Base-by-base conservation (phyloP, 2,888 invertebrate species). In the Stegophylla sp. region DNA sequence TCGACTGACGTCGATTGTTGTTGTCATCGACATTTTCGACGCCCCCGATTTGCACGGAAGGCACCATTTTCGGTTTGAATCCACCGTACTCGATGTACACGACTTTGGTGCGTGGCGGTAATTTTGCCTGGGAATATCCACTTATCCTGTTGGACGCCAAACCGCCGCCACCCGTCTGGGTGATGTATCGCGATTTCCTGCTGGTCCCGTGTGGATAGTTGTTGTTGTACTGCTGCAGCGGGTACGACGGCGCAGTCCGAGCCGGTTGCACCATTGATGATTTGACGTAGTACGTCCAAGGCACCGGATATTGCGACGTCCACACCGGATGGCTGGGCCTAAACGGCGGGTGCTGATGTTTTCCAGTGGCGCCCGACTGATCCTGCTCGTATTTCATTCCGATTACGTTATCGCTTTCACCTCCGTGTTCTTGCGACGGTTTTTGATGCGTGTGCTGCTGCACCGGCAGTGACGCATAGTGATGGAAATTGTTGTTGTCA, bases 41-140 rank as follows among this genome's bases (percentile, higher is more conserved):
- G 28, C 63, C 51, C 23, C 64, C 9, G 53, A 76, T 76, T 86
- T 94, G 93, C 5, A 92, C 88, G 0, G 94, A 94, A 0, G 94
- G 94, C 82, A 93, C 89, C 84, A 94, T 86, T 0, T 94, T 94
- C 0, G 94, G 94, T 84, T 92, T 93, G 84, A 94, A 94, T 0
- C 94, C 92, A 3, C 86, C 91, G 84, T 94, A 94, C 84, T 94
- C 94, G 85, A 94, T 89, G 84, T 92, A 90, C 0, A 94, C 79
- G 45, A 79, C 79, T 51, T 79, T 79, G 34, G 67, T 69, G 61
- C 20, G 53, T 23, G 59, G 77, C 17, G 45, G 15, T 3, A 2
- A 48, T n/a, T 69, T 69, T 1, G 66, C n/a, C 53, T 53, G 26
- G 26, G 77, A 1, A 15, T 67, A 28, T 4, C 67, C 76, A n/a